Conservation (phyloP, 2,797 vertebrate species). For the Thalassophryne amazonica region DNA sequence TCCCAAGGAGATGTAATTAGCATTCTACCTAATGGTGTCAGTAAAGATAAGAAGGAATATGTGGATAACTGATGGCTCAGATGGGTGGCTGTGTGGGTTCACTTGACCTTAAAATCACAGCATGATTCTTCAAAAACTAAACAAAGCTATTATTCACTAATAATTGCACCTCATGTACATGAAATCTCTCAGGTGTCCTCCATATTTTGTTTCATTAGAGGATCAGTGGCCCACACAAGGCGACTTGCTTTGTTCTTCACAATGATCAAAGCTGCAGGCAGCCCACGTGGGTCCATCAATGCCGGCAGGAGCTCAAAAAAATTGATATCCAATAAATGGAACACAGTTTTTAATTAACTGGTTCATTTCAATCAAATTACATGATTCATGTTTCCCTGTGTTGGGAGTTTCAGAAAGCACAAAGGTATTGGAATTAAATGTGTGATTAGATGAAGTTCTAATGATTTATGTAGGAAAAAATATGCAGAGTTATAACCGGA, state of each 20-base stretch:
- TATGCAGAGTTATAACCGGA: neutral
- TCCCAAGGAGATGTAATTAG: slow-evolving; percentile 57
- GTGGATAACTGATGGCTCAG: slow-evolving; percentile 2
- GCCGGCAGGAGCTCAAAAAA: slow-evolving; percentile 13
- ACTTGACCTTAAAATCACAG: neutral
- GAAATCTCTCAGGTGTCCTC: slow-evolving; percentile 25
- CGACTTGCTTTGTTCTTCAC: slow-evolving; percentile 25
- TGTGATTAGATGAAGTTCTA: neutral
- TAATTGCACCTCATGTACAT: slow-evolving; percentile 3
- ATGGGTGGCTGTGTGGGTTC: neutral
- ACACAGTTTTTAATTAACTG: slow-evolving; percentile 1
- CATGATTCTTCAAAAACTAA: neutral
- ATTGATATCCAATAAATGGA: neutral
- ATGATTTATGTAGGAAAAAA: neutral
- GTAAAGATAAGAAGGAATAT: slow-evolving; percentile 15
- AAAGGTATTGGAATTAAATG: neutral
- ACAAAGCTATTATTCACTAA: no score
- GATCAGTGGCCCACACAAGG: slow-evolving; percentile 28
- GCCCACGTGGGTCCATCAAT: slow-evolving; percentile 21
- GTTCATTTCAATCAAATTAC: neutral
- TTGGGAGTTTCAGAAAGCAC: neutral
- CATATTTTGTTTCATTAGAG: slow-evolving; percentile 25
- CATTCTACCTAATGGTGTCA: slow-evolving; percentile 29
- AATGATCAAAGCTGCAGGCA: slow-evolving; percentile 39
- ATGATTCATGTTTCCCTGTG: slow-evolving; percentile 5